These are phyloP conservation scores for Plebejus anna DNA, from an alignment of 2,888 invertebrate species.

Conservation along the genomic window DNA sequence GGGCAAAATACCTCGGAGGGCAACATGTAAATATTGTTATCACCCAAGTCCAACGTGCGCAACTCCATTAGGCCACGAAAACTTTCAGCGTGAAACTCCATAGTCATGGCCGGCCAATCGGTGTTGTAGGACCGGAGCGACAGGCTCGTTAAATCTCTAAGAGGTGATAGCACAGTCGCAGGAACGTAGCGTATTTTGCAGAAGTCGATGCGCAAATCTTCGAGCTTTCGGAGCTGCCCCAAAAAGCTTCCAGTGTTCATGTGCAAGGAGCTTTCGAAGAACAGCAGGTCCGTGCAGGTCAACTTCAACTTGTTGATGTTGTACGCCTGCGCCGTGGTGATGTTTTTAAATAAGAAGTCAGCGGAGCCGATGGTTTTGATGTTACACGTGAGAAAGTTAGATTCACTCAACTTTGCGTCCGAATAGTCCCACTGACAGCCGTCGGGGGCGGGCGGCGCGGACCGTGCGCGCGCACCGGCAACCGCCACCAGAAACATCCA, in stretches of 20 bases:
- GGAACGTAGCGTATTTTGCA: conserved; percentile 89
- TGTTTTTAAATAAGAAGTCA: conserved; percentile 84
- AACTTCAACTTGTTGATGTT: conserved; percentile 84
- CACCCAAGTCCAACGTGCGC: conserved; percentile 84
- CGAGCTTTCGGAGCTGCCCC: conserved; percentile 83
- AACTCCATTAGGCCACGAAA: conserved; percentile 85
- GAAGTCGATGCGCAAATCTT: conserved; percentile 86
- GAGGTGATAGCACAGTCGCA: conserved; percentile 83
- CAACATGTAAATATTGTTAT: conserved; percentile 88
- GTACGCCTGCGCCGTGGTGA: conserved; percentile 85
- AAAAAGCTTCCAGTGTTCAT: conserved; percentile 82
- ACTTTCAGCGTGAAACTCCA: conserved; percentile 87
- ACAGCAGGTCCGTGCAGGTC: conserved; percentile 86
- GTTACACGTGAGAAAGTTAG: conserved; percentile 83
- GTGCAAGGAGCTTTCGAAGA: conserved; percentile 86
- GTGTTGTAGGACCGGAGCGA: conserved; percentile 87
- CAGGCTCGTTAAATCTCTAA: conserved; percentile 84
- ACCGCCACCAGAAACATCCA: conserved; percentile 72
- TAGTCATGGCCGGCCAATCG: conserved; percentile 89
- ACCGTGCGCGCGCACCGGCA: conserved; percentile 76
- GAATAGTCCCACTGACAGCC: conserved; percentile 87
- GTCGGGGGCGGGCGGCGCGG: conserved; percentile 81
- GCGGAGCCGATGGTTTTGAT: conserved; percentile 86
- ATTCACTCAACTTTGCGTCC: conserved; percentile 78
- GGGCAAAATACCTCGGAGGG: conserved; percentile 87